phyloP scores from a whole-genome alignment of 1,140 invertebrate genomes.

The Temnothorax curvispinosus region DNA sequence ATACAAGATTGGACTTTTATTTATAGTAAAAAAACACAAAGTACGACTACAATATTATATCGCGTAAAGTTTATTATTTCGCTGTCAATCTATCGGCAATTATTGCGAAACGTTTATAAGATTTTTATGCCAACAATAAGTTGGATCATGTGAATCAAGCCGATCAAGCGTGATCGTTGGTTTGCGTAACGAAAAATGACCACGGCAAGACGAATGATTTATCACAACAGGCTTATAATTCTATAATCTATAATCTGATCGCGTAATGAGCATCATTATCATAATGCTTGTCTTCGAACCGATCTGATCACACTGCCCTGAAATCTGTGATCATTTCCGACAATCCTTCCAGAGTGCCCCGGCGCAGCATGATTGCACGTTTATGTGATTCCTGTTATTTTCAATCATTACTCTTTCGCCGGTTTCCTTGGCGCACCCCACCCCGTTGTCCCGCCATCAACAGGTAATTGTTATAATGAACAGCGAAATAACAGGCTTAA shows the following conservation, averaged over 20 bases:
- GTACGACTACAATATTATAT: neutral
- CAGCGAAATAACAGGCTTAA: constrained; percentile 74
- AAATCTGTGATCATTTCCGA: constrained; percentile 78
- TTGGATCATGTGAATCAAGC: neutral
- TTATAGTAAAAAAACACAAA: neutral
- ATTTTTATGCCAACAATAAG: neutral
- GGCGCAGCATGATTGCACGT: constrained; percentile 79
- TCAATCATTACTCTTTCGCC: constrained; percentile 81
- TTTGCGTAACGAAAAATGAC: constrained; percentile 37
- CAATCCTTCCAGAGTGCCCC: constrained; percentile 55
- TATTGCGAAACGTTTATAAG: neutral
- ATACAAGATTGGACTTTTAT: neutral
- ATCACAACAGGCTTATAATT: constrained; percentile 81
- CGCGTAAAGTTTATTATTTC: neutral
- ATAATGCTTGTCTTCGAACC: constrained; percentile 82
- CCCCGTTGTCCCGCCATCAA: constrained; percentile 61
- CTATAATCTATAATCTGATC: constrained; percentile 82
- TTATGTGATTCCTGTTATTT: constrained; percentile 84
- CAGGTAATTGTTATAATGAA: constrained; percentile 79
- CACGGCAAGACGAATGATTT: constrained; percentile 75
- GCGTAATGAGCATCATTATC: constrained; percentile 82
- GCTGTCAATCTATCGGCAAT: neutral
- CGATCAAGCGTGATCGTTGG: constrained; percentile 12
- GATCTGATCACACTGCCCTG: constrained; percentile 75
- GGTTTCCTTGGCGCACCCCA: constrained; percentile 45